Conservation (phyloP, 2,113 vertebrate species). For the Ivindomyrus marchei region DNA sequence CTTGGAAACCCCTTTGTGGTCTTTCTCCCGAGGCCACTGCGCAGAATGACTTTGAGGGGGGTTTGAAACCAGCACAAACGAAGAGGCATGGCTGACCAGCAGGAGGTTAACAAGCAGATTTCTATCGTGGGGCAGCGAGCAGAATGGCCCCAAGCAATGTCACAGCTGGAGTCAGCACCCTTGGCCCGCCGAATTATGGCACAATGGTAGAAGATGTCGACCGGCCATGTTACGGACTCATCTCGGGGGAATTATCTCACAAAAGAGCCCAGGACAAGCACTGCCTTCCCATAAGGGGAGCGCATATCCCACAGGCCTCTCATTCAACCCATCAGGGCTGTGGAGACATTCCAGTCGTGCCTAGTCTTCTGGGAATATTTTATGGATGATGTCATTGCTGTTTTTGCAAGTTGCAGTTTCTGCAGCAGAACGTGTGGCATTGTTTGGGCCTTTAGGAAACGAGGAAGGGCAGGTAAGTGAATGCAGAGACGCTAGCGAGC, state of each 20-base stretch:
- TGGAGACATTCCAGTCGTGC: background rate
- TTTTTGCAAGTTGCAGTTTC: background rate
- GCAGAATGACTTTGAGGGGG: slow-evolving; percentile 20
- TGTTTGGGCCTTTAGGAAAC: background rate
- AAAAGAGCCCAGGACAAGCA: slow-evolving; percentile 16
- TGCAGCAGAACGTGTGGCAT: background rate
- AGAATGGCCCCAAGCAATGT: slow-evolving; percentile 41
- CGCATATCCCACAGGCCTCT: background rate
- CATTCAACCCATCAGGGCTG: background rate
- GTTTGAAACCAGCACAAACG: slow-evolving; percentile 48
- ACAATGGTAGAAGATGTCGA: slow-evolving; percentile 38
- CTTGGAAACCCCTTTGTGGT: slow-evolving; percentile 32
- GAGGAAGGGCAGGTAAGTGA: background rate
- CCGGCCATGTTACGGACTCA: slow-evolving; percentile 34
- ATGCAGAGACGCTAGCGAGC: background rate
- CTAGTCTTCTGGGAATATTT: background rate
- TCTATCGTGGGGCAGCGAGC: slow-evolving; percentile 34
- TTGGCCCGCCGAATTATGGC: slow-evolving; percentile 36
- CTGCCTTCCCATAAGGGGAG: background rate
- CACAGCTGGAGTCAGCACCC: slow-evolving; percentile 40
- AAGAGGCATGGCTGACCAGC: slow-evolving; percentile 39
- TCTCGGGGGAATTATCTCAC: slow-evolving; percentile 23
- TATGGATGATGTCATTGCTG: background rate
- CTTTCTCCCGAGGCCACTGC: slow-evolving; percentile 31
- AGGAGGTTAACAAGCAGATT: slow-evolving; percentile 53